Evolutionary conservation across 2,888 invertebrate species (phyloP).

Genomic region (Nemotelus nigrinus): DNA sequence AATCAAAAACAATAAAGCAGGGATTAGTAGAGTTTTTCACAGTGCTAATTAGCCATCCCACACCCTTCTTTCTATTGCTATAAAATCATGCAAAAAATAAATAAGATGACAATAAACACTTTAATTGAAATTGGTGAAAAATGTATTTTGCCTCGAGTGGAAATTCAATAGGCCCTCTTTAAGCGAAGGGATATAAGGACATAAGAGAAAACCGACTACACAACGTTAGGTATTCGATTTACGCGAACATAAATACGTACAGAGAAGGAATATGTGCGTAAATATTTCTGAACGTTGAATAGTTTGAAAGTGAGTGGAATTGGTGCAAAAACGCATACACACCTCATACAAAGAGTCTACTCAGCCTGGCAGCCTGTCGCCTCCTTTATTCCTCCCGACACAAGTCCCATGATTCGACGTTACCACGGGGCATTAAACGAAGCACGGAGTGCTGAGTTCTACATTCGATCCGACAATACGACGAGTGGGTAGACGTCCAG

Average conservation of each 20-base stretch:
- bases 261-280: conserved; percentile 36
- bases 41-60: no score
- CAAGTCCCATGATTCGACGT: not conserved
- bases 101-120: not conserved
- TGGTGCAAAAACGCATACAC: conserved; percentile 38
- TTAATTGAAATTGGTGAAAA: conserved; percentile 7
- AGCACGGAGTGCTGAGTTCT: not conserved
- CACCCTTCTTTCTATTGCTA: no score
- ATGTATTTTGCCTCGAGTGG: conserved; percentile 17
- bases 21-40: no score
- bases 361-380: not conserved
- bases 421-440: conserved; percentile 6
- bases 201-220: conserved; percentile 6
- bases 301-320: conserved; percentile 10
- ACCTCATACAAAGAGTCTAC: conserved; percentile 24
- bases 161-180: conserved; percentile 16
- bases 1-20: no score
- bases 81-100: no score
- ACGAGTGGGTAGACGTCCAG: conserved; percentile 16
- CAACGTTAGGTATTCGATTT: conserved; percentile 14
- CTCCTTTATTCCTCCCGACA: not conserved
- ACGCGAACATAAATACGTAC: conserved; percentile 30
- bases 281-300: conserved; percentile 32
- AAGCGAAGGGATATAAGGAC: conserved; percentile 8
- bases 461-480: conserved; percentile 9